Conservation (phyloP, 92 coral and sea anemone genomes). For the Umimayanthus chanpuru region DNA sequence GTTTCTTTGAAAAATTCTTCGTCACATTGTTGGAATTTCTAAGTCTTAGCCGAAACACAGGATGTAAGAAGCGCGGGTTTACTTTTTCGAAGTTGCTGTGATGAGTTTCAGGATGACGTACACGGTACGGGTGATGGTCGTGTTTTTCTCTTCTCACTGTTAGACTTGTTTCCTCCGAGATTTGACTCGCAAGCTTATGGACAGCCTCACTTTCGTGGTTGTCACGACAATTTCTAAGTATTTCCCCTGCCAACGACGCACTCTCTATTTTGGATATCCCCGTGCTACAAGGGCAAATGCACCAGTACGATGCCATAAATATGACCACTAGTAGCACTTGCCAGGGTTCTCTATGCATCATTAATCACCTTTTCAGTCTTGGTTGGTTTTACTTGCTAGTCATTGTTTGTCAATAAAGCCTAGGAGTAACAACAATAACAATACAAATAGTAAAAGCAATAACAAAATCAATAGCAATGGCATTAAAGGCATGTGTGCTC, state of each 20-base stretch:
- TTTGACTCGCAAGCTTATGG: background rate
- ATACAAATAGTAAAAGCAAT: background rate
- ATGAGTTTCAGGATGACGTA: background rate
- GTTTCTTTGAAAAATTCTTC: background rate
- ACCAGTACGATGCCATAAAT: background rate
- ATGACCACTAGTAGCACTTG: background rate
- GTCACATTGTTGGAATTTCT: background rate
- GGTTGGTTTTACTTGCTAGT: background rate
- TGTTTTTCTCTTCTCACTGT: background rate
- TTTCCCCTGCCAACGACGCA: background rate
- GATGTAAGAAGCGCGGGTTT: background rate
- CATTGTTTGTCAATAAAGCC: background rate
- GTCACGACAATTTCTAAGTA: background rate
- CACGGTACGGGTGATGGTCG: background rate
- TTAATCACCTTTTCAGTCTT: background rate
- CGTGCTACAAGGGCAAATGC: background rate
- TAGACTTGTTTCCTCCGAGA: background rate
- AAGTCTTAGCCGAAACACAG: background rate
- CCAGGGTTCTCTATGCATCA: background rate
- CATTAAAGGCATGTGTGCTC: no score
- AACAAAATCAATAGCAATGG: background rate
- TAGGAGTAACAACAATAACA: background rate
- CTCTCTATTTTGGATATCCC: background rate
- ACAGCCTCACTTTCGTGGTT: background rate
- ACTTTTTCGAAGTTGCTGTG: background rate